Evolutionary conservation across 2,888 invertebrate species (phyloP).

Genomic region (Quadriops clusia): DNA sequence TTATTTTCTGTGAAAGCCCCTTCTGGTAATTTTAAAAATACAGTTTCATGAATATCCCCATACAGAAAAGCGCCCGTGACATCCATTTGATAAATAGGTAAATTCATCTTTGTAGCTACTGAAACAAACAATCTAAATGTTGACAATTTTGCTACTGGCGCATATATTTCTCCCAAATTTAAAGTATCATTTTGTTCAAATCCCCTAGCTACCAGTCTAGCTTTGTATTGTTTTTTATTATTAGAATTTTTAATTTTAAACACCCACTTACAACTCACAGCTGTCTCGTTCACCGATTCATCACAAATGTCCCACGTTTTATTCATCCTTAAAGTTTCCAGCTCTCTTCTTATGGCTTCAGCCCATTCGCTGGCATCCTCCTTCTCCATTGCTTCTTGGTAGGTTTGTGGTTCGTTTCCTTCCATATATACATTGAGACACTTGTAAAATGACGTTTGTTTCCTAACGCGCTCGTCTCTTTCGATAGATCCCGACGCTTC

Average conservation of each 20-base stretch:
- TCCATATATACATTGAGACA: conserved; percentile 9
- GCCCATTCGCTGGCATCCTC: conserved; percentile 31
- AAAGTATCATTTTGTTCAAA: conserved; percentile 14
- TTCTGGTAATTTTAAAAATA: conserved; percentile 16
- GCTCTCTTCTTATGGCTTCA: conserved; percentile 20
- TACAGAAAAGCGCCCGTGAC: conserved; percentile 18
- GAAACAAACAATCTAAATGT: conserved; percentile 18
- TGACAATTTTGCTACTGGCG: conserved; percentile 18
- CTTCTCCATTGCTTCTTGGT: conserved; percentile 7
- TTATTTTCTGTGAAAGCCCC: conserved; percentile 11
- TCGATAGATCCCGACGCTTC: too few relatives aligned
- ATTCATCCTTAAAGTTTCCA: conserved; percentile 11
- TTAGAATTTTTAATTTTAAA: conserved; percentile 8
- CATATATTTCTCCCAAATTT: conserved; percentile 14
- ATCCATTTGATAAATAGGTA: conserved; percentile 16
- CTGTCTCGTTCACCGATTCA: conserved; percentile 6
- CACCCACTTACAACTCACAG: conserved; percentile 9
- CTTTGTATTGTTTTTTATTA: conserved; percentile 13
- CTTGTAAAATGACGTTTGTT: conserved; percentile 5
- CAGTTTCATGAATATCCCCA: conserved; percentile 18
- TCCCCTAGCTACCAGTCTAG: conserved; percentile 18
- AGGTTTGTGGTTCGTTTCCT: conserved; percentile 5
- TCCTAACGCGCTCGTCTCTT: too few relatives aligned
- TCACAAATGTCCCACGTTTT: conserved; percentile 9
- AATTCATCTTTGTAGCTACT: conserved; percentile 12